phyloP scores from a whole-genome alignment of 2,113 vertebrate genomes.

The Cromileptes altivelis region DNA sequence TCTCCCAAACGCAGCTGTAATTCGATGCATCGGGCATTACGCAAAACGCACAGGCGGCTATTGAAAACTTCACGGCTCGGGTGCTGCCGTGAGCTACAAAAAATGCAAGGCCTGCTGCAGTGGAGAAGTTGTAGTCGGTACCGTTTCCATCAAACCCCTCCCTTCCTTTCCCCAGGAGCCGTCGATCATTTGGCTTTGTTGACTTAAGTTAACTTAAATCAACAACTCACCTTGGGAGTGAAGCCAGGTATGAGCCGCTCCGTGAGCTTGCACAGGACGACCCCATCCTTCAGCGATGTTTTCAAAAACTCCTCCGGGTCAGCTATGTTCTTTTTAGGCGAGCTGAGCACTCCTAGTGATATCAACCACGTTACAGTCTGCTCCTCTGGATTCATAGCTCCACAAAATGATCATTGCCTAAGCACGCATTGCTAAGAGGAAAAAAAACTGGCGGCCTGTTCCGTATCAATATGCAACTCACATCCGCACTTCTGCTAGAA shows the following conservation, averaged over 20 bases:
- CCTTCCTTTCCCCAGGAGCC: constrained; percentile 33
- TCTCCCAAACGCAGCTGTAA: not conserved
- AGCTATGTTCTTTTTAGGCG: constrained; percentile 95
- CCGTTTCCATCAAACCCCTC: constrained; percentile 65
- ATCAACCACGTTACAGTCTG: constrained; percentile 97
- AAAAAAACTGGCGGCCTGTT: constrained; percentile 68
- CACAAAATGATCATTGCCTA: constrained; percentile 64
- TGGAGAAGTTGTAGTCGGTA: constrained; percentile 54
- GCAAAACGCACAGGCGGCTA: not conserved
- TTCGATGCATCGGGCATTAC: fast-evolving
- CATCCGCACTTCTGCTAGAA: constrained; percentile 90
- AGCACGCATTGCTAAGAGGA: constrained; percentile 47
- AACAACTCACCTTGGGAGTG: constrained; percentile 89
- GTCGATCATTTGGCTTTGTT: constrained; percentile 32
- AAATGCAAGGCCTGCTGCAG: constrained; percentile 49
- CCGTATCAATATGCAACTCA: constrained; percentile 85
- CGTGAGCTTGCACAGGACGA: constrained; percentile 93
- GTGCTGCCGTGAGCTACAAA: not conserved
- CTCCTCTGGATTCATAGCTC: constrained; percentile 95
- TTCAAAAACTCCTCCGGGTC: constrained; percentile 95
- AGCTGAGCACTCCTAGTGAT: constrained; percentile 94
- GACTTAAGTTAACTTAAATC: constrained; percentile 12
- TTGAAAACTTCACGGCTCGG: not conserved
- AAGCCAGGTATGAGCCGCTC: constrained; percentile 91
- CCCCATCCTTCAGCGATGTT: constrained; percentile 92